These are phyloP conservation scores for Eupeodes luniger DNA, from an alignment of 2,888 invertebrate genomes.

Conservation along the genomic window DNA sequence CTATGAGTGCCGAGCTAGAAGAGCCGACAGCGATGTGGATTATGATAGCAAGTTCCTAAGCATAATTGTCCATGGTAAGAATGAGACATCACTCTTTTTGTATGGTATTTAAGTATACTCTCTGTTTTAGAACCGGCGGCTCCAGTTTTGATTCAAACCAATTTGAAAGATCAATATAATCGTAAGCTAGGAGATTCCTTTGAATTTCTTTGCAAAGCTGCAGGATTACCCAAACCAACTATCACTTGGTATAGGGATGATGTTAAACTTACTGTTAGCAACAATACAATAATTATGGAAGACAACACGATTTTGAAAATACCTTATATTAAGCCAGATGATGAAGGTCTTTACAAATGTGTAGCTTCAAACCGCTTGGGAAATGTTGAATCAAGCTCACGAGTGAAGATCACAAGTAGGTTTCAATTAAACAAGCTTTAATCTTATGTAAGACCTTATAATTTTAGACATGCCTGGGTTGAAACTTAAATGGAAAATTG, in stretches of 20 bases:
- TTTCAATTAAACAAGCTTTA: neutral
- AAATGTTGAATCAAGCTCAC: slow-evolving; percentile 81
- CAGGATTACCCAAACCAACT: slow-evolving; percentile 87
- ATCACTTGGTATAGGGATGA: slow-evolving; percentile 89
- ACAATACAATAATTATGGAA: slow-evolving; percentile 79
- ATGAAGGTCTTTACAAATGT: slow-evolving; percentile 87
- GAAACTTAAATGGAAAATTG: slow-evolving; percentile 82
- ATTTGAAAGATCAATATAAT: slow-evolving; percentile 84
- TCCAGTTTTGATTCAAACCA: slow-evolving; percentile 84
- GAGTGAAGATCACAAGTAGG: slow-evolving; percentile 85
- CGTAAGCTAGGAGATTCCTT: slow-evolving; percentile 81
- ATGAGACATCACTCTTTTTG: no score
- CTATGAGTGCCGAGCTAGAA: slow-evolving; percentile 83
- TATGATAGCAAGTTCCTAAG: slow-evolving; percentile 80
- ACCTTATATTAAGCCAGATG: slow-evolving; percentile 85
- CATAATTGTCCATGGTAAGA: slow-evolving; percentile 83
- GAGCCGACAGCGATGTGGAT: slow-evolving; percentile 77
- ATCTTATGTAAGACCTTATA: neutral
- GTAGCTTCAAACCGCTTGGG: slow-evolving; percentile 86
- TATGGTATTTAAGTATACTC: neutral
- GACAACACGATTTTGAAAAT: slow-evolving; percentile 84
- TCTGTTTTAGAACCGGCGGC: slow-evolving; percentile 83
- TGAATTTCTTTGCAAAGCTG: slow-evolving; percentile 85
- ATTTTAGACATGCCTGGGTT: slow-evolving; percentile 81
- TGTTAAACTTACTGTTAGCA: slow-evolving; percentile 80